phyloP scores from a whole-genome alignment of 2,888 invertebrate species.

The Rosalia funebris region DNA sequence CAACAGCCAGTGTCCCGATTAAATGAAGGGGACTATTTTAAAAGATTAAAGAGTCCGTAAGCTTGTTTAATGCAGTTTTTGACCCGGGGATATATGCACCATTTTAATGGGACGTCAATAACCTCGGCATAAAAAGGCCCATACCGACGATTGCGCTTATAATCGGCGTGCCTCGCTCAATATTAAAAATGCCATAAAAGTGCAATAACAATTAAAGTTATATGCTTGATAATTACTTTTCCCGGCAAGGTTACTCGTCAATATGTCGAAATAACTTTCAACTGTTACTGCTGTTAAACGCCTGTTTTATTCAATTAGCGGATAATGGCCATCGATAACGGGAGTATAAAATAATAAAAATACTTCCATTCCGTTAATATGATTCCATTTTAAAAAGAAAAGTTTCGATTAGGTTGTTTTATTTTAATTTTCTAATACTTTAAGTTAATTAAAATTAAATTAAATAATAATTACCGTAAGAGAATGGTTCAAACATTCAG shows the following conservation, averaged over 20 bases:
- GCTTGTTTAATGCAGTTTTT: slow-evolving; percentile 7
- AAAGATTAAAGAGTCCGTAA: not conserved
- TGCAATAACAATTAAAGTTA: slow-evolving; percentile 9
- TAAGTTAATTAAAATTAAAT: no score
- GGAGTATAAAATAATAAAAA: no score
- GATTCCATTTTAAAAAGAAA: no score
- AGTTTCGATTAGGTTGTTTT: no score
- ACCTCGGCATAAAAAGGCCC: not conserved
- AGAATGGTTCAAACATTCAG: no score
- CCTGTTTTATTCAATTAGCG: no score
- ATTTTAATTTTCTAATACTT: no score
- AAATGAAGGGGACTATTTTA: slow-evolving; percentile 1
- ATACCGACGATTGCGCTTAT: no score
- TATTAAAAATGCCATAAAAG: slow-evolving; percentile 12
- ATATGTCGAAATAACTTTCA: not conserved
- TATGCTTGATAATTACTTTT: not conserved
- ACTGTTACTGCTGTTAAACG: no score
- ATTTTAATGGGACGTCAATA: not conserved
- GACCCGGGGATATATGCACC: not conserved
- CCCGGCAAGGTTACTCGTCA: not conserved
- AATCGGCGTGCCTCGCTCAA: not conserved
- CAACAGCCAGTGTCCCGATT: slow-evolving; percentile 3
- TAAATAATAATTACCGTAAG: no score
- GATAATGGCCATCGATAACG: no score
- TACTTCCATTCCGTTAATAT: no score